Evolutionary conservation across 2,113 vertebrate species (phyloP), one percentile per base, ranked within the genome.

Genomic region (Psettodes erumei): DNA sequence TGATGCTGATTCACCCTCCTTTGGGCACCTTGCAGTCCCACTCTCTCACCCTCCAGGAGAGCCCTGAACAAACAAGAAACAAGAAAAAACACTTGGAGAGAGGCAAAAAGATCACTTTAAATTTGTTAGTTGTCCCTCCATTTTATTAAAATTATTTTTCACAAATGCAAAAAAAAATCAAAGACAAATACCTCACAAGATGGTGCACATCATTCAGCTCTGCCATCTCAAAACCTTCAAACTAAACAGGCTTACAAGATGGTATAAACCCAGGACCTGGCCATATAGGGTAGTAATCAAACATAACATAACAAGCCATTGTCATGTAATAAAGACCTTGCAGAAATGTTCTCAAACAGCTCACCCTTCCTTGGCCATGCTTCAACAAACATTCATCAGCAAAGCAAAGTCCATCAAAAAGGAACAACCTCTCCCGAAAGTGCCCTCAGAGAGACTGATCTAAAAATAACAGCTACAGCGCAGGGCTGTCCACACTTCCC

Each of bases 1-100:
- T 85, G 74, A 59, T 75, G 60, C 35, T 92, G 90, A 69, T 93
- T 92, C 25, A 79, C 91, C 88, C 92, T 93, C 60, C 91, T 89
- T 9, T 95, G 61, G 82, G 94, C 85, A 83, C 96, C 95, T 2
- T 95, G 56, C 77, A 95, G 84, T 88, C 93, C 93, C 0, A 86
- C 91, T 85, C 88, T 93, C 84, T 97, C 95, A 51, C 95, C 96
- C 92, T 99, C 96, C 81, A 99, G 81, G 42, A 99, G 94, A 85
- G 97, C 94, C 84, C 98, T 99, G 82, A 58, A 72, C 77, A 71
- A 69, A 82, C n/a, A 87, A 53, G 40, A 75, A 0, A 80, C 64
- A 43, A 60, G 28, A 78, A 10, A 71, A 68, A 32, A 76, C 10
- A 68, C 8, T 51, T 43, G 65, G 38, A 8, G 19, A 35, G 62